Conservation (phyloP, 1,140 invertebrate species). For the Asobara japonica region DNA sequence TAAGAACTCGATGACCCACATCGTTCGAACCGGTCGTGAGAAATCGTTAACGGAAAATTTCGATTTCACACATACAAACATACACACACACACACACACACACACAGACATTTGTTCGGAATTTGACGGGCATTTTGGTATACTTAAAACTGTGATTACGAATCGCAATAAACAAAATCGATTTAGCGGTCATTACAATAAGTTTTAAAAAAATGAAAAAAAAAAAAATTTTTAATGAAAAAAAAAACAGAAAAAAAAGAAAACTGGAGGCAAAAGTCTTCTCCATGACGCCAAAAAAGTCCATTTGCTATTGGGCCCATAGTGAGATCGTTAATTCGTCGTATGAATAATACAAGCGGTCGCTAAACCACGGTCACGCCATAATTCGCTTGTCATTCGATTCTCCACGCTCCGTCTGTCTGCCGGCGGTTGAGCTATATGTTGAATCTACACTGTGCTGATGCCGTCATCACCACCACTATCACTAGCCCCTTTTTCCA, state of each 20-base stretch:
- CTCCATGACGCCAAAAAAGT: not conserved
- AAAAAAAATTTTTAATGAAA: no score
- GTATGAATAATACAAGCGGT: conserved; percentile 45
- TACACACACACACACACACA: no score
- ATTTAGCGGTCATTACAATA: no score
- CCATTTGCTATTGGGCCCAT: conserved; percentile 23
- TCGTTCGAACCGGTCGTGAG: no score
- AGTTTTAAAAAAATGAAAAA: no score
- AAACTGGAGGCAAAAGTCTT: not conserved
- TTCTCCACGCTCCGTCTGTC: conserved; percentile 49
- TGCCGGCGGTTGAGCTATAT: conserved; percentile 20
- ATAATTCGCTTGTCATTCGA: conserved; percentile 61
- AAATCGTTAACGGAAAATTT: no score
- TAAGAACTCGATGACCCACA: no score
- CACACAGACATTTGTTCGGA: no score
- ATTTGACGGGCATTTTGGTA: no score
- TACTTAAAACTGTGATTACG: no score
- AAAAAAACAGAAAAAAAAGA: not conserved
- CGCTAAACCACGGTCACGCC: conserved; percentile 44
- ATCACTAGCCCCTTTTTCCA: not conserved
- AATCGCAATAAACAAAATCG: no score
- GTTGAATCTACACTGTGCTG: conserved; percentile 7
- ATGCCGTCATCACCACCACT: conserved; percentile 19
- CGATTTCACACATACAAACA: no score
- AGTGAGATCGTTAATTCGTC: conserved; percentile 40